Conservation (phyloP, 2,797 vertebrate genomes). For the Gymnocypris eckloni region DNA sequence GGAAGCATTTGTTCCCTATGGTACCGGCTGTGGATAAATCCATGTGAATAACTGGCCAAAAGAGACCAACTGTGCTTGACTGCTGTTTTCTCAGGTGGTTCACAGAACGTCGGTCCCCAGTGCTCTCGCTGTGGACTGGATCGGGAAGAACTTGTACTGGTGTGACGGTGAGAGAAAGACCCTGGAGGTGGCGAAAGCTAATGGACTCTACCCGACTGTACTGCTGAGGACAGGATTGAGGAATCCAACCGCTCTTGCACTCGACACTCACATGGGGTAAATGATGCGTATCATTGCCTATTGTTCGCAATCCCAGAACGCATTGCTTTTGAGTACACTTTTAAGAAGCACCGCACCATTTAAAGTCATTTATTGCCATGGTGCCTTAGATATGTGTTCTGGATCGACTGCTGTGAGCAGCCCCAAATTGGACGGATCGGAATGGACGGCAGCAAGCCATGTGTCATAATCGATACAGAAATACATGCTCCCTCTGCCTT, state of each 20-base stretch:
- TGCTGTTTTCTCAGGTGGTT: slow-evolving; percentile 75
- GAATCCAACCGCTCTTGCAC: slow-evolving; percentile 81
- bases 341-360: background rate
- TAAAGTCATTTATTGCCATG: background rate
- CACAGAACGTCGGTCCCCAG: slow-evolving; percentile 86
- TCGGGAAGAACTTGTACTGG: slow-evolving; percentile 91
- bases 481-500: slow-evolving; percentile 82
- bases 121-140: slow-evolving; percentile 86
- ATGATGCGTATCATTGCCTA: background rate
- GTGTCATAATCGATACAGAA: slow-evolving; percentile 79
- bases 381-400: slow-evolving; percentile 81
- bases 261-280: slow-evolving; percentile 82
- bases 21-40: background rate
- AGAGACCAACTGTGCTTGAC: slow-evolving; percentile 21
- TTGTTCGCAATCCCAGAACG: background rate
- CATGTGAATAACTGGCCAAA: background rate
- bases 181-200: slow-evolving; percentile 89
- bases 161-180: slow-evolving; percentile 85
- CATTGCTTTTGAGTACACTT: background rate
- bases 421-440: slow-evolving; percentile 85
- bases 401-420: slow-evolving; percentile 88
- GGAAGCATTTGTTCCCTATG: background rate
- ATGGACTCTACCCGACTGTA: slow-evolving; percentile 84
- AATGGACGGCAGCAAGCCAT: slow-evolving; percentile 84
- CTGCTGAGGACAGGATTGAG: slow-evolving; percentile 83